Percentiles rank a stretch among this genome's conserved stretches.
Evolutionary conservation across 2,113 vertebrate genomes (phyloP).

Genomic region (Columbina picui): DNA sequence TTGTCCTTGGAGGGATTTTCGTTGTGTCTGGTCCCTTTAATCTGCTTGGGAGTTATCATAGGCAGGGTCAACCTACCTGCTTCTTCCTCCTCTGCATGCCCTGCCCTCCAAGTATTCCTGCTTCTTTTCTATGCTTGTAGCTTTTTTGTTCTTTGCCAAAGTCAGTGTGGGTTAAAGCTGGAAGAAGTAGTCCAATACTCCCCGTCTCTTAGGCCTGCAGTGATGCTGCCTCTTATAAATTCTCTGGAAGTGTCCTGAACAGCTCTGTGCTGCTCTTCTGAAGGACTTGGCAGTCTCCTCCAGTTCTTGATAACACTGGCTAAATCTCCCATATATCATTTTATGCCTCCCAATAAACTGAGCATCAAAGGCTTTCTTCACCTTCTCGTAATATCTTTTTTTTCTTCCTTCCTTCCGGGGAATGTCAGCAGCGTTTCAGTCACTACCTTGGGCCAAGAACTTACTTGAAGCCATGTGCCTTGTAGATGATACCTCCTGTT

Average conservation of each 20-base stretch:
- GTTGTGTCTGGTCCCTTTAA: background rate
- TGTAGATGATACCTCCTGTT: background rate
- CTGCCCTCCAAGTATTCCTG: background rate
- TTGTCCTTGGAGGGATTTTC: background rate
- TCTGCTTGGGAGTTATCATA: background rate
- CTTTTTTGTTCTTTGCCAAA: background rate
- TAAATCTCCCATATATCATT: constrained; percentile 40
- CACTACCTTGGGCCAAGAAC: background rate
- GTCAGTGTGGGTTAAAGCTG: background rate
- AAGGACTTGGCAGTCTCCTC: constrained; percentile 13
- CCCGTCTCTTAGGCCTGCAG: background rate
- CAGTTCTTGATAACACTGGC: background rate
- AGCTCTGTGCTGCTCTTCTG: background rate
- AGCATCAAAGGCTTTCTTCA: constrained; percentile 56
- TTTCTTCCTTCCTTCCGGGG: background rate
- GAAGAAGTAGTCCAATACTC: background rate
- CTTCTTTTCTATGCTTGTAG: background rate
- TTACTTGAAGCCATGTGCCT: background rate
- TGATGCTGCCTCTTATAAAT: background rate
- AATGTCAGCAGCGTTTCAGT: background rate
- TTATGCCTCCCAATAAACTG: constrained; percentile 40
- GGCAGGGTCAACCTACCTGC: background rate
- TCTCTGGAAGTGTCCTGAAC: constrained; percentile 1
- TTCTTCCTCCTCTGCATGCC: background rate
- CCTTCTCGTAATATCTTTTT: background rate